Evolutionary conservation across 2,113 vertebrate genomes (phyloP), one percentile per base, ranked within the genome.

Genomic region (Corvus hawaiiensis): DNA sequence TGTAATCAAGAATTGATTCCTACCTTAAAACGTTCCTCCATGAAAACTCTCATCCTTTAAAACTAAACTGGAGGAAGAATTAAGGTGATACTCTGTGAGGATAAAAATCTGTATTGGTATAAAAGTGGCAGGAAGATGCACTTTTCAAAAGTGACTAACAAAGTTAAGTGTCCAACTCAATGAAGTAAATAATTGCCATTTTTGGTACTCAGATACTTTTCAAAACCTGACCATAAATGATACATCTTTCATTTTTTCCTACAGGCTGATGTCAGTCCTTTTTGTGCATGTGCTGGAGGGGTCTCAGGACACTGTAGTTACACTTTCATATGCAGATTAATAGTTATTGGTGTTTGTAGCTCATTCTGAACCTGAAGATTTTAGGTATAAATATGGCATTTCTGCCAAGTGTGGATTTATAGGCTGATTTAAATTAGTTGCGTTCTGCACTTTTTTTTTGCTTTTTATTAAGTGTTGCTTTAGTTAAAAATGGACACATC

Each of bases 401-500:
- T 59, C 67, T 67, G 39, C 16, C 17, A 35, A 69, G n/a, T 8
- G 9, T 9, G 62, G 75, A 73, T 84, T 71, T 88, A 88, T 13
- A 32, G 30, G 39, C 15, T 41, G 52, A 59, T 62, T 86, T 69
- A 74, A 73, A 62, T 86, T 66, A 81, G 44, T 39, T 58, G 19
- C 4, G 3, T 59, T 58, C 51, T 55, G 46, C 21, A 51, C 5
- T 55, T 58, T 51, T 78, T 24, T 24, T 7, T 41, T 76, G 54
- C 24, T 39, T 76, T 95, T 75, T 63, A 84, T 63, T 68, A 87
- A 87, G 32, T 6, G 12, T 51, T n/a, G 16, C 23, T 86, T 67
- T 80, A 84, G 79, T 62, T 85, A 71, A 92, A 88, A 92, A 84
- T 14, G 49, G n/a, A 46, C 13, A 75, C 16, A 15, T 55, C 46